phyloP scores from a whole-genome alignment of 2,797 vertebrate genomes.

The Tapirus indicus region DNA sequence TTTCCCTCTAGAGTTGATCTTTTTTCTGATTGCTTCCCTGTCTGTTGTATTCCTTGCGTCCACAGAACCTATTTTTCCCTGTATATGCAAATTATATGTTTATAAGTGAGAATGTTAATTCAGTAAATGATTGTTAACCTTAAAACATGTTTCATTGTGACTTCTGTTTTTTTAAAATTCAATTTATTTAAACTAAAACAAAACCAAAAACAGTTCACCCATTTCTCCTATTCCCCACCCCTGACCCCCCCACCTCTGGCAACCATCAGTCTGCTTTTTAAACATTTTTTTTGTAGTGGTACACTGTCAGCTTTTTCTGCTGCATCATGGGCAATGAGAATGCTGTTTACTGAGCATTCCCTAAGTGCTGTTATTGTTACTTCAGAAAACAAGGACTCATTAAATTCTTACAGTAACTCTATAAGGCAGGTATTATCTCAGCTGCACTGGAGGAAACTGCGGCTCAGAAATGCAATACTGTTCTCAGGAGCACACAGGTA shows the following conservation, averaged over 20 bases:
- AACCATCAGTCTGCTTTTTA: background rate
- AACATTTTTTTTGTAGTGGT: background rate
- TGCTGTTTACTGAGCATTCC: background rate
- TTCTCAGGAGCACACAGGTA: background rate
- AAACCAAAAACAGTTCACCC: background rate
- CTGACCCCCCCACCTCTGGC: background rate
- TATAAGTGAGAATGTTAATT: conserved; percentile 76
- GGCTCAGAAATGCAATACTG: background rate
- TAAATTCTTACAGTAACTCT: background rate
- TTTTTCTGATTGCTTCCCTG: conserved; percentile 48
- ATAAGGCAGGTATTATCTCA: background rate
- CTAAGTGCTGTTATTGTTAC: background rate
- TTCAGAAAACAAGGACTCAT: background rate
- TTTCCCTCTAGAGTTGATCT: background rate
- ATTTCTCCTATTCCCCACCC: background rate
- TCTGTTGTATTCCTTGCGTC: conserved; percentile 45
- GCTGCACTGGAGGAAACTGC: background rate
- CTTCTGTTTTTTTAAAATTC: background rate
- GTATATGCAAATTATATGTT: conserved; percentile 73
- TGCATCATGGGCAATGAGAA: background rate
- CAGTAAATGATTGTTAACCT: conserved; percentile 84
- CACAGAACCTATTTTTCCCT: conserved; percentile 48
- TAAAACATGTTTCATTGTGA: conserved; percentile 49
- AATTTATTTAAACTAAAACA: background rate
- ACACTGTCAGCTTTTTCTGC: background rate